These are phyloP conservation scores for Chymomyza fuscimana DNA, from an alignment of 2,888 invertebrate species.

Conservation along the genomic window DNA sequence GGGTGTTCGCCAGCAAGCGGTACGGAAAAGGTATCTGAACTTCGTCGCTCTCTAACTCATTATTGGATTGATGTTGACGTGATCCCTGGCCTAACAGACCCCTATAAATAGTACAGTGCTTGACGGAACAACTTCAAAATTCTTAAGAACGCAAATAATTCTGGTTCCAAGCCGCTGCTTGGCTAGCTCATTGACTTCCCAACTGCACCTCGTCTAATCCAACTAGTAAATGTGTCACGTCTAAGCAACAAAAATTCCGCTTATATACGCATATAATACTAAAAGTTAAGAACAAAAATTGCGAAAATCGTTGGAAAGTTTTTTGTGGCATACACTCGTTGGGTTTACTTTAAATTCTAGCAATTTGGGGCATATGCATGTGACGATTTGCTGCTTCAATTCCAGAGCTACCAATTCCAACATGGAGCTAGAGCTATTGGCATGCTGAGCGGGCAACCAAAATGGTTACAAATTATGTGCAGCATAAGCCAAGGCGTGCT, in stretches of 20 bases:
- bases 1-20: too few relatives aligned
- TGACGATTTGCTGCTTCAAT: conserved; percentile 30
- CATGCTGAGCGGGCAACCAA: conserved; percentile 30
- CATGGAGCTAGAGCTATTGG: conserved; percentile 23
- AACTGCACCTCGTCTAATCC: conserved; percentile 12
- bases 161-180: too few relatives aligned
- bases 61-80: too few relatives aligned
- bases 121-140: too few relatives aligned
- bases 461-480: conserved; percentile 73
- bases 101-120: too few relatives aligned
- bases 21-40: too few relatives aligned
- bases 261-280: conserved; percentile 66
- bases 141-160: too few relatives aligned
- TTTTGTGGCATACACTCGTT: neutral
- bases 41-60: too few relatives aligned
- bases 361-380: conserved; percentile 60
- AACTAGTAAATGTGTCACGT: conserved; percentile 72
- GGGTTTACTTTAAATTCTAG: conserved; percentile 65
- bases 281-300: neutral
- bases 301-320: conserved; percentile 6
- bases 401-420: conserved; percentile 5
- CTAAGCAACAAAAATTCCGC: conserved; percentile 75
- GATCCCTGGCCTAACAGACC: too few relatives aligned
- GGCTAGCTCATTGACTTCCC: too few relatives aligned
- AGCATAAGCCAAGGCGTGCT: conserved; percentile 46